Percentiles rank a stretch among this genome's conserved stretches.
phyloP scores from a whole-genome alignment of 2,888 invertebrate genomes.

The Atethmia centrago region DNA sequence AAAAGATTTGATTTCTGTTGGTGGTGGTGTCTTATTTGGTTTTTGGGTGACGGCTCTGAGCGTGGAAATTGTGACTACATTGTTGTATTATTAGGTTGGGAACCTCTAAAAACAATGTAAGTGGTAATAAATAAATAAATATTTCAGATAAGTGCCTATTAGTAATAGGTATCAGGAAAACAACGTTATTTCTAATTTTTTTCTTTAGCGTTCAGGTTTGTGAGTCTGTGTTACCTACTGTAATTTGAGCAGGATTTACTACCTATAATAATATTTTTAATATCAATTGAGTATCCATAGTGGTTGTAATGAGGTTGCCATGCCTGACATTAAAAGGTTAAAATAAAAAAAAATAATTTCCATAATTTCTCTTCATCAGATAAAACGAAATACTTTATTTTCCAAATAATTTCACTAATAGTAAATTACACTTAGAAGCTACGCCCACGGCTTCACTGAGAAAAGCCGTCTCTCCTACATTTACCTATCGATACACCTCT shows the following conservation, averaged over 20 bases:
- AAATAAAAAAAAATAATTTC: background rate
- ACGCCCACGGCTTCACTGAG: background rate
- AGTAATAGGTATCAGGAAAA: background rate
- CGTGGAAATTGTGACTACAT: too few relatives aligned
- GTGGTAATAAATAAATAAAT: too few relatives aligned
- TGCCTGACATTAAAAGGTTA: background rate
- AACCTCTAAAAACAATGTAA: too few relatives aligned
- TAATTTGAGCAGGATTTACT: background rate
- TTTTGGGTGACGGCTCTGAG: too few relatives aligned
- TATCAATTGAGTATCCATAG: background rate
- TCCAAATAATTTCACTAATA: background rate
- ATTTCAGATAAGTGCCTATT: background rate
- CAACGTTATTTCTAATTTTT: background rate
- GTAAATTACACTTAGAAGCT: background rate
- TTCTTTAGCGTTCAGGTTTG: background rate
- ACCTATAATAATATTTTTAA: background rate
- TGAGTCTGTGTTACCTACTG: background rate
- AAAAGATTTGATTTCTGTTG: too few relatives aligned
- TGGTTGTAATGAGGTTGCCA: background rate
- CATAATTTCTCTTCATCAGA: background rate
- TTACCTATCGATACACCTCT: slow-evolving; percentile 51
- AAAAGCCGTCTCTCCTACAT: slow-evolving; percentile 25
- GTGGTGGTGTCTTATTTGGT: too few relatives aligned
- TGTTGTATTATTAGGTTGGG: too few relatives aligned
- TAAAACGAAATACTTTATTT: background rate